Percentiles rank a stretch among this genome's conserved stretches.
Conservation (phyloP, 2,113 vertebrate species). For the Eclectus roratus region DNA sequence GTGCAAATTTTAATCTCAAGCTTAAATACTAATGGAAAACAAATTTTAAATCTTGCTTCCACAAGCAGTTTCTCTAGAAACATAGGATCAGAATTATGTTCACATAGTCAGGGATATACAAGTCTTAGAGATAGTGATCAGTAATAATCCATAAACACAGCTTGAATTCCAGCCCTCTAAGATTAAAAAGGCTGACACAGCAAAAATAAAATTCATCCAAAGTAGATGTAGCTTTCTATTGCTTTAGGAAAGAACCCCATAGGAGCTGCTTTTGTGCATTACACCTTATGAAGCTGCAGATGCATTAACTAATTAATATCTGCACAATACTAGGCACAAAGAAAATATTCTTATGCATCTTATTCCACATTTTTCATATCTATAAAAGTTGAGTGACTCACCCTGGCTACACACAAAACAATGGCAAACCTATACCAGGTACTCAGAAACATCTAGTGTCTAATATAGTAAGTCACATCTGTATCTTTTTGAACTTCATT, state of each 20-base stretch:
- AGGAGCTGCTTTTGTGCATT: neutral
- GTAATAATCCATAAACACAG: neutral
- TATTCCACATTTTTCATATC: neutral
- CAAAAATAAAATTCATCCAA: neutral
- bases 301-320: neutral
- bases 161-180: neutral
- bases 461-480: neutral
- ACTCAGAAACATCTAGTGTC: neutral
- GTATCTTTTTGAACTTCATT: neutral
- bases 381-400: neutral
- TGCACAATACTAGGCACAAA: neutral
- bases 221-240: neutral
- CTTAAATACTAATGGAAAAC: slow-evolving; percentile 7
- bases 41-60: slow-evolving; percentile 31
- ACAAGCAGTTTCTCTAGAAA: neutral
- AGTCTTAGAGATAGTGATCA: neutral
- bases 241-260: neutral
- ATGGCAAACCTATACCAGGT: neutral
- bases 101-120: neutral
- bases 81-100: neutral
- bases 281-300: neutral
- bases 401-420: neutral
- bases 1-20: neutral
- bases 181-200: neutral
- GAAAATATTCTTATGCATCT: neutral